phyloP scores from a whole-genome alignment of 2,888 invertebrate genomes.

The Ernsta delagoae region DNA sequence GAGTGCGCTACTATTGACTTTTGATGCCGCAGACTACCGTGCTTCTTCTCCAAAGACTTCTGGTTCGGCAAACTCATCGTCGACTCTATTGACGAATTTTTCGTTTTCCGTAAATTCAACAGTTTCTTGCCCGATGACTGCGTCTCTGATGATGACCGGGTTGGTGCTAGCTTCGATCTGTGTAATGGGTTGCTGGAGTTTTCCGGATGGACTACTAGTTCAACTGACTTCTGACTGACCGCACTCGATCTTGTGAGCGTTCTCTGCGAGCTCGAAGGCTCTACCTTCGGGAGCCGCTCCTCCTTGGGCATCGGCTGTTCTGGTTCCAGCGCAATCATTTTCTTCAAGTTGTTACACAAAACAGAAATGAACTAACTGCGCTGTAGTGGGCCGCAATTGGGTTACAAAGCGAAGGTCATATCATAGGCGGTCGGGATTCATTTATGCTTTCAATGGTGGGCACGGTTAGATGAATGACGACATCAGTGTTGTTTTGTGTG shows the following conservation, averaged over 20 bases:
- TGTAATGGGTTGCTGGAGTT: slow-evolving; percentile 76
- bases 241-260: slow-evolving; percentile 86
- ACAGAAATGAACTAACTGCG: slow-evolving; percentile 34
- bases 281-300: slow-evolving; percentile 66
- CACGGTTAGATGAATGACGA: slow-evolving; percentile 73
- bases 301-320: slow-evolving; percentile 72
- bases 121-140: slow-evolving; percentile 76
- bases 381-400: slow-evolving; percentile 35
- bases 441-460: slow-evolving; percentile 72
- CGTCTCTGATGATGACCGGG: slow-evolving; percentile 77
- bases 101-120: slow-evolving; percentile 76
- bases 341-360: slow-evolving; percentile 43
- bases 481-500: slow-evolving; percentile 64
- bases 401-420: slow-evolving; percentile 57
- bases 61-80: slow-evolving; percentile 82
- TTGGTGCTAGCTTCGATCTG: slow-evolving; percentile 77
- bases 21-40: slow-evolving; percentile 85
- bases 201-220: slow-evolving; percentile 81
- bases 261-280: slow-evolving; percentile 74
- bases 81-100: slow-evolving; percentile 81
- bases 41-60: slow-evolving; percentile 81
- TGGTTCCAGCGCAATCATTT: slow-evolving; percentile 78
- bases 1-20: slow-evolving; percentile 86
- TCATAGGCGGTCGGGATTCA: slow-evolving; percentile 79
- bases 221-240: slow-evolving; percentile 86